These are phyloP conservation scores for Rhabdophis nuchalis DNA, from an alignment of 2,797 vertebrate species.

Conservation along the genomic window DNA sequence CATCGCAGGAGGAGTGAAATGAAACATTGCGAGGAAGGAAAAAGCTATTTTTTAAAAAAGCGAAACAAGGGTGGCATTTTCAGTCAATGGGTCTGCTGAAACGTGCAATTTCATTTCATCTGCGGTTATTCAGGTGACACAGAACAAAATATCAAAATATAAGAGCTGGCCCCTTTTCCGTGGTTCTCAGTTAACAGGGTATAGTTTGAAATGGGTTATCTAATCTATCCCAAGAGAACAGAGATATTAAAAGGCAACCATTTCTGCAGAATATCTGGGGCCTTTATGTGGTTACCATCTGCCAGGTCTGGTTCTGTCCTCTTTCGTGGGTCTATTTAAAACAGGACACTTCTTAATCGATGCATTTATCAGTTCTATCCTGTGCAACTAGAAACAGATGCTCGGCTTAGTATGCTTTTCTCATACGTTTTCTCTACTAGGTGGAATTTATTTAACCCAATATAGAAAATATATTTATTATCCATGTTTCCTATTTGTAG, in stretches of 20 bases:
- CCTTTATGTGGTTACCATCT: slow-evolving; percentile 17
- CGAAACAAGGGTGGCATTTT: not conserved
- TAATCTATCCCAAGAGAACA: not conserved
- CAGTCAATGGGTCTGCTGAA: not conserved
- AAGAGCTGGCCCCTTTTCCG: not conserved
- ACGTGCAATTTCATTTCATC: not conserved
- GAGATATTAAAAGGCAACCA: slow-evolving; percentile 6
- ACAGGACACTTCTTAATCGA: not conserved
- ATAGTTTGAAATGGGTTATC: slow-evolving; percentile 5
- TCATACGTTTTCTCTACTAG: not conserved
- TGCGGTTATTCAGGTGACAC: not conserved
- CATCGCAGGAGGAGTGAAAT: not conserved
- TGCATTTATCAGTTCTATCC: not conserved
- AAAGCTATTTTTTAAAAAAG: not conserved
- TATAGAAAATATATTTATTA: not conserved
- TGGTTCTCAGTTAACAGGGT: not conserved
- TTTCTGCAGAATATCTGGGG: not conserved
- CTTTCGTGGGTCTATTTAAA: not conserved
- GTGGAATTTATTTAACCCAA: not conserved
- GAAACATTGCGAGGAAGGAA: not conserved
- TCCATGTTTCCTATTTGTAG: not conserved
- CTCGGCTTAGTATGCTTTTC: not conserved
- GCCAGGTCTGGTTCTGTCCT: not conserved
- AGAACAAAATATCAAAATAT: not conserved
- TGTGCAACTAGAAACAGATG: not conserved